These are phyloP conservation scores for Diacarnus erythraeanus DNA, from an alignment of 37 sponge, comb jelly and placozoan species.

Conservation along the genomic window DNA sequence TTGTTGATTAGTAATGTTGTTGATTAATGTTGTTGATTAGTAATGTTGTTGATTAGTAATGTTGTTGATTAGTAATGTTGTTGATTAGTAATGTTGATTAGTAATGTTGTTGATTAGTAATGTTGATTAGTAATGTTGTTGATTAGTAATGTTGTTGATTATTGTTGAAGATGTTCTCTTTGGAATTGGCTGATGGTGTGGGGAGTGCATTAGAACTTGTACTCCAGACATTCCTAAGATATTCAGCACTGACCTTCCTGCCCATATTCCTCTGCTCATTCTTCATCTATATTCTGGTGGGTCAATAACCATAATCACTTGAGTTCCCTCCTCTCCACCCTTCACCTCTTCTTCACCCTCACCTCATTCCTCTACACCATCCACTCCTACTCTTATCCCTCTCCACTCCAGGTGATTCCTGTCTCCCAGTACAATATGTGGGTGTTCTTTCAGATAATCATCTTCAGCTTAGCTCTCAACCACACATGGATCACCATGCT, in stretches of 20 bases:
- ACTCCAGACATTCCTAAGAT: conserved; percentile 66
- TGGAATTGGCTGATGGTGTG: conserved; percentile 79
- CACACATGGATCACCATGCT: conserved; percentile 80
- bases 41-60: no score
- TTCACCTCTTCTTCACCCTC: no score
- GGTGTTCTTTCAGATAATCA: conserved; percentile 39
- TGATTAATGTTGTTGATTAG: no score
- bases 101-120: not conserved
- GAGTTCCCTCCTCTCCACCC: no score
- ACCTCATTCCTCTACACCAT: not conserved
- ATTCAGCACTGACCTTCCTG: conserved; percentile 12
- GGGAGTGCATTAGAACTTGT: conserved; percentile 56
- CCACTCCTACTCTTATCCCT: not conserved
- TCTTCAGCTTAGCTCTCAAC: conserved; percentile 69
- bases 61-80: not conserved
- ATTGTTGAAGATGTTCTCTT: conserved; percentile 34
- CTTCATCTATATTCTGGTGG: conserved; percentile 60
- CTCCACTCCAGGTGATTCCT: conserved; percentile 52
- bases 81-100: not conserved
- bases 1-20: no score
- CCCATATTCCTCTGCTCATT: conserved; percentile 48
- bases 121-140: not conserved
- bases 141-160: not conserved
- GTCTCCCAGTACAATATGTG: conserved; percentile 14
- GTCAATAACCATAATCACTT: no score